These are phyloP conservation scores for Acestrorhynchus altus DNA, from an alignment of 2,797 vertebrate genomes.

Conservation along the genomic window DNA sequence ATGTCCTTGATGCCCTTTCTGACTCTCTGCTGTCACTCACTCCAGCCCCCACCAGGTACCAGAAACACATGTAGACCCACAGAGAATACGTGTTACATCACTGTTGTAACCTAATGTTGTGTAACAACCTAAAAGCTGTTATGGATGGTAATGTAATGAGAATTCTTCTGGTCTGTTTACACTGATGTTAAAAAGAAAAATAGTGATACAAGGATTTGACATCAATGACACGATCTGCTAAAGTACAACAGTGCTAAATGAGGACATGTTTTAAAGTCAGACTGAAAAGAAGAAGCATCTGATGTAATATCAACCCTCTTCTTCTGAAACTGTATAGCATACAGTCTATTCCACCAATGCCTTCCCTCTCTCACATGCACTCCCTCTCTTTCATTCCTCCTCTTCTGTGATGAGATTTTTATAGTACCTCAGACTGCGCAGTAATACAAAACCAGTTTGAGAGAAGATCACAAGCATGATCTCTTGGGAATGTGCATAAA, in stretches of 20 bases:
- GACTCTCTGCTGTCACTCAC: constrained; percentile 65
- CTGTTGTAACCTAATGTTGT: too few species aligned
- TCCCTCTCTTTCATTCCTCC: not conserved
- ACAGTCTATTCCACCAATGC: not conserved
- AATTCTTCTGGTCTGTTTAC: not conserved
- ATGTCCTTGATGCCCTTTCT: constrained; percentile 60
- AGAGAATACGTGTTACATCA: not conserved
- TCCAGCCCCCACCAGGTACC: constrained; percentile 69
- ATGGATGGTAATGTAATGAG: too few species aligned
- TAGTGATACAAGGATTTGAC: not conserved
- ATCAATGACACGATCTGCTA: not conserved
- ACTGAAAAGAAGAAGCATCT: not conserved
- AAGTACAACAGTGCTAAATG: not conserved
- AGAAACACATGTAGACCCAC: not conserved
- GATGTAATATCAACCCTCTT: not conserved
- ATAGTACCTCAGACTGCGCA: not conserved
- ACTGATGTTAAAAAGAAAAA: not conserved
- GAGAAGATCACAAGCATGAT: constrained; percentile 4
- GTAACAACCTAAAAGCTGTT: too few species aligned
- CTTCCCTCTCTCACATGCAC: not conserved
- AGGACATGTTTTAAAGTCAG: not conserved
- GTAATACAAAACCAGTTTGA: not conserved
- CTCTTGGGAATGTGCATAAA: not conserved
- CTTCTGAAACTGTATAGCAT: not conserved
- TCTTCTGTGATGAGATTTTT: not conserved